Conservation (phyloP, 2,888 invertebrate species). For the Ectemnius cavifrons region DNA sequence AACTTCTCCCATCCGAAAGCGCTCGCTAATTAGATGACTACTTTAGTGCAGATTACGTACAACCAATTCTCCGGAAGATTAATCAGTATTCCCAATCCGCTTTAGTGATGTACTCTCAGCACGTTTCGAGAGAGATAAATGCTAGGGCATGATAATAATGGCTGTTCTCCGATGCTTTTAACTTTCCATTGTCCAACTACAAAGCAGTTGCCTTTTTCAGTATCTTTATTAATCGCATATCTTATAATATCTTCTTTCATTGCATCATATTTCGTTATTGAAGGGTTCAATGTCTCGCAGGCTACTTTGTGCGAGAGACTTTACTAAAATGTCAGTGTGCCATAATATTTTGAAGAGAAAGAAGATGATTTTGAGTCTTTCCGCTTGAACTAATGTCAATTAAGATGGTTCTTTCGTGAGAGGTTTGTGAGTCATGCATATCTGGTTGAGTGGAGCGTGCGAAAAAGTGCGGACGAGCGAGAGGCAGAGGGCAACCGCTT, state of each 20-base stretch:
- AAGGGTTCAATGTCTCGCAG: too few relatives aligned
- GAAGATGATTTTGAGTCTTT: too few relatives aligned
- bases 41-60: conserved; percentile 2
- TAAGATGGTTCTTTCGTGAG: not conserved
- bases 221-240: too few relatives aligned
- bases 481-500: not conserved
- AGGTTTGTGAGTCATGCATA: not conserved
- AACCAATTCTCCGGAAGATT: not conserved
- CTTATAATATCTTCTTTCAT: too few relatives aligned
- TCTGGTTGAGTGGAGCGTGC: not conserved
- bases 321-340: too few relatives aligned
- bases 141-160: too few relatives aligned
- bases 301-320: too few relatives aligned
- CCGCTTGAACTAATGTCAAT: not conserved
- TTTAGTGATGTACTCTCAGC: not conserved
- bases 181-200: too few relatives aligned
- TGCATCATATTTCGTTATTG: too few relatives aligned
- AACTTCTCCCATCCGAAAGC: conserved; percentile 12
- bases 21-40: conserved; percentile 27
- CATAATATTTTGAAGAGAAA: too few relatives aligned
- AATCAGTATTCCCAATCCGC: not conserved
- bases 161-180: too few relatives aligned
- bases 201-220: too few relatives aligned
- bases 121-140: not conserved
- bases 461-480: not conserved